Percentiles rank a stretch among this genome's conserved stretches.
These are phyloP conservation scores for Uloborus plumipes DNA, from an alignment of 2,888 invertebrate species.

Conservation along the genomic window DNA sequence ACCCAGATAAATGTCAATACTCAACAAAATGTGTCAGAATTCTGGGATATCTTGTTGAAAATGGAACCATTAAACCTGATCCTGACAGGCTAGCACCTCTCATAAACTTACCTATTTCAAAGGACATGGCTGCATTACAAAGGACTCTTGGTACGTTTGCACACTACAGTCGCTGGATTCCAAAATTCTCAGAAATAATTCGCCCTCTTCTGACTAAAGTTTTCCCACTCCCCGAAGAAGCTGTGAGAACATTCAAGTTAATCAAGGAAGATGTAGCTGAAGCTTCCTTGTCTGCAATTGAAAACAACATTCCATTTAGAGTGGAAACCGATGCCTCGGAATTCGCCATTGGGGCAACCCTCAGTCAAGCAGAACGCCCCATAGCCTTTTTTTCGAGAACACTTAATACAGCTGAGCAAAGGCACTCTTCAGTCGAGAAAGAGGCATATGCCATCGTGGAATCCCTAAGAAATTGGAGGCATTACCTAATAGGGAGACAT, in stretches of 20 bases:
- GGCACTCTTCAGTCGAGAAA: conserved; percentile 22
- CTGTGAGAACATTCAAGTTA: neutral
- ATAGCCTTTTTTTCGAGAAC: conserved; percentile 31
- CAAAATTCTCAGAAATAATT: neutral
- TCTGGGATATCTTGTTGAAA: neutral
- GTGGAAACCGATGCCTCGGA: conserved; percentile 23
- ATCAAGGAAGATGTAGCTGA: neutral
- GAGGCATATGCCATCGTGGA: conserved; percentile 45
- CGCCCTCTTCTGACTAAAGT: neutral
- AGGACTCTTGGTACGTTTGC: conserved; percentile 6
- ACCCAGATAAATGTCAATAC: conserved; percentile 18
- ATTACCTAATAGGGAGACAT: conserved; percentile 44
- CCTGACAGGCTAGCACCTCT: conserved; percentile 9
- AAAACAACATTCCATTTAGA: conserved; percentile 17
- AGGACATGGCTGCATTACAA: neutral
- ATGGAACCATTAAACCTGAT: conserved; percentile 17
- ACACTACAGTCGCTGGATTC: conserved; percentile 18
- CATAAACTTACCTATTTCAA: conserved; percentile 2
- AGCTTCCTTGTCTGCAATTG: conserved; percentile 7
- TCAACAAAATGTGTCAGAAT: neutral
- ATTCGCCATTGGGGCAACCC: conserved; percentile 5
- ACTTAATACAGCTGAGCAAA: conserved; percentile 5
- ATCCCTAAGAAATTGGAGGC: conserved; percentile 30
- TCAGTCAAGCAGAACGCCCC: neutral
- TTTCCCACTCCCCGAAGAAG: neutral